Conservation (phyloP, 2,113 vertebrate genomes). For the Sceloporus undulatus region DNA sequence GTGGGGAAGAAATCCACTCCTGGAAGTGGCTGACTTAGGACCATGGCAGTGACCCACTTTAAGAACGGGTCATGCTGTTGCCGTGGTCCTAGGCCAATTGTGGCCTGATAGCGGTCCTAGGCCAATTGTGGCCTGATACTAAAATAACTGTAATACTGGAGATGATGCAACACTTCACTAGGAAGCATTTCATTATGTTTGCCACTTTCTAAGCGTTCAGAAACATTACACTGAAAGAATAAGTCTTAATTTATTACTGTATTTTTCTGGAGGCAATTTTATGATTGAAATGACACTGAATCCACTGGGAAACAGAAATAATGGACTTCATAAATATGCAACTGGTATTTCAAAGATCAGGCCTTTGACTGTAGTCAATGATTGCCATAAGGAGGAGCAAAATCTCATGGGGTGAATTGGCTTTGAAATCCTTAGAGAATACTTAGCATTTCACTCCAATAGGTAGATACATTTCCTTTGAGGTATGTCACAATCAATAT, state of each 20-base stretch:
- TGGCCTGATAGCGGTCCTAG: too few relatives aligned
- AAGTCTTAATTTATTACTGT: conserved; percentile 69
- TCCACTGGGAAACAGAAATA: conserved; percentile 71
- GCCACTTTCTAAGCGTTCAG: conserved; percentile 53
- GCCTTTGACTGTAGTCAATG: conserved; percentile 69
- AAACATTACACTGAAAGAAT: conserved; percentile 58
- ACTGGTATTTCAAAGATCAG: conserved; percentile 66
- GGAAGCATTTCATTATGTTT: conserved; percentile 57
- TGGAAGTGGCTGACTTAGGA: too few relatives aligned
- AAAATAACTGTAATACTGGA: too few relatives aligned
- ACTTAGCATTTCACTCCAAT: conserved; percentile 61
- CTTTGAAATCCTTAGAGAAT: conserved; percentile 61
- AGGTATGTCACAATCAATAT: conserved; percentile 55
- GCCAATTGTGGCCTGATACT: too few relatives aligned
- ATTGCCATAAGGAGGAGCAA: conserved; percentile 74
- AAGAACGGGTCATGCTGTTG: too few relatives aligned
- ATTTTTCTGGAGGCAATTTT: conserved; percentile 76
- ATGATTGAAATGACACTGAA: conserved; percentile 78
- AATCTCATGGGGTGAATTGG: conserved; percentile 52
- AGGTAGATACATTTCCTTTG: conserved; percentile 38
- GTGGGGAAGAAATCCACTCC: too few relatives aligned
- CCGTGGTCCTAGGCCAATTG: too few relatives aligned
- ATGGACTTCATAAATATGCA: conserved; percentile 71
- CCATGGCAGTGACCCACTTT: too few relatives aligned
- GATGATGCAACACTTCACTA: not conserved